Conservation (phyloP, 2,888 invertebrate genomes). For the Melanostoma scalare region DNA sequence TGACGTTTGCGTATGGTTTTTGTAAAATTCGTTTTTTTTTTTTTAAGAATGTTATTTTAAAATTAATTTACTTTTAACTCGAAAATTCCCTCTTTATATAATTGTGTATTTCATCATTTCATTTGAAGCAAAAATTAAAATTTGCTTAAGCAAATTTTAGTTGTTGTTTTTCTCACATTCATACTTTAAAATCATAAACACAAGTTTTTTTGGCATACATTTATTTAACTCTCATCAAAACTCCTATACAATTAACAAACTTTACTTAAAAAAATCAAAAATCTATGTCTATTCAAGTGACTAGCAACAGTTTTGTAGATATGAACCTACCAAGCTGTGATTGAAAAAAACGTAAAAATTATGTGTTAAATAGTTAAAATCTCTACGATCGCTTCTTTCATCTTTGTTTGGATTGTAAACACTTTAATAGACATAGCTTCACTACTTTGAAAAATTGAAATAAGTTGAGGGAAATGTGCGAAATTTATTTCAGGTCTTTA, state of each 20-base stretch:
- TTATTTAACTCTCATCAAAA: slow-evolving; percentile 53
- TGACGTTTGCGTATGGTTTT: slow-evolving; percentile 13
- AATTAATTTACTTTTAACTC: slow-evolving; percentile 29
- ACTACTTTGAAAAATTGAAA: too few relatives aligned
- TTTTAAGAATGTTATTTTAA: slow-evolving; percentile 6
- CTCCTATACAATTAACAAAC: slow-evolving; percentile 3
- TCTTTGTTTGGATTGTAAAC: too few relatives aligned
- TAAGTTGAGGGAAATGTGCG: too few relatives aligned
- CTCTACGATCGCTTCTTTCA: too few relatives aligned
- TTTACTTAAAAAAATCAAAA: neutral
- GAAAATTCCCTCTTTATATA: slow-evolving; percentile 53
- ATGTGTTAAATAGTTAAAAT: too few relatives aligned
- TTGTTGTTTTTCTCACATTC: slow-evolving; percentile 27
- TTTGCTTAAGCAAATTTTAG: slow-evolving; percentile 35
- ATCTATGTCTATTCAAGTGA: slow-evolving; percentile 1
- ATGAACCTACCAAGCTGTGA: too few relatives aligned
- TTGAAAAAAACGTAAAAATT: too few relatives aligned
- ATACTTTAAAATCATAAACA: slow-evolving; percentile 26
- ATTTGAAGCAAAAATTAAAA: slow-evolving; percentile 46
- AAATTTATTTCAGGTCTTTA: too few relatives aligned
- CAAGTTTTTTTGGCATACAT: slow-evolving; percentile 32
- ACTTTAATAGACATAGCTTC: too few relatives aligned
- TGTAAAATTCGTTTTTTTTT: slow-evolving; percentile 1
- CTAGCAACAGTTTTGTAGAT: neutral
- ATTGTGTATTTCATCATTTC: slow-evolving; percentile 67